Evolutionary conservation across 1,140 invertebrate species (phyloP).

Genomic region (Lordiphosa clarofinis): DNA sequence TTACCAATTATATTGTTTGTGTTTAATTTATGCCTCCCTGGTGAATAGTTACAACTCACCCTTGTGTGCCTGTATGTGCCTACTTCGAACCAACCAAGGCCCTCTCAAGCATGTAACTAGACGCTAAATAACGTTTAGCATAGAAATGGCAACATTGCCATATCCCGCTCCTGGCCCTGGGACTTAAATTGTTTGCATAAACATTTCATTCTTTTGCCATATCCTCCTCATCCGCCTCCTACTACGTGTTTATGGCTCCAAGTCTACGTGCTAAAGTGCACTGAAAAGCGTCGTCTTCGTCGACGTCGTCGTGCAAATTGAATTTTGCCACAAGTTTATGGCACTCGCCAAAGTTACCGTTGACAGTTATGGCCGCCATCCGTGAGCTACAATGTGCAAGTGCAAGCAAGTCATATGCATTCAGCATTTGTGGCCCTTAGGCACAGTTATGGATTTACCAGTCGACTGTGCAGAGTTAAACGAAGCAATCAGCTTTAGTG

Average conservation of each 20-base stretch:
- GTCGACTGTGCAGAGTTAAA: conserved; percentile 17
- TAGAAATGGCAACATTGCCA: conserved; percentile 53
- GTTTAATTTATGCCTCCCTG: no score
- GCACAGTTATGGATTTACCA: neutral
- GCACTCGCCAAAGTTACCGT: conserved; percentile 10
- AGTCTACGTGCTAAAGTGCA: conserved; percentile 65
- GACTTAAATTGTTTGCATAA: conserved; percentile 70
- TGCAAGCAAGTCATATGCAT: no score
- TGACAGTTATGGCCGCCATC: conserved; percentile 31
- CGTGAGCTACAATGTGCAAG: no score
- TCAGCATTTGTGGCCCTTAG: conserved; percentile 2
- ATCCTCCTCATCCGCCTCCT: conserved; percentile 19
- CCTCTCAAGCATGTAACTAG: conserved; percentile 40
- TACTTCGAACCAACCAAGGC: neutral
- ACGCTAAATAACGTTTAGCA: conserved; percentile 68
- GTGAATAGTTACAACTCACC: no score
- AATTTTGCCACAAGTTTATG: conserved; percentile 50
- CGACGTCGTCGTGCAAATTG: conserved; percentile 49
- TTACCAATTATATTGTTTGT: no score
- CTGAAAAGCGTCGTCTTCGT: conserved; percentile 35
- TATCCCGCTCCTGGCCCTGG: conserved; percentile 6
- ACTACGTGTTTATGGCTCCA: conserved; percentile 17
- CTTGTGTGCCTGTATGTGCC: no score
- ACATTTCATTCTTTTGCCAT: conserved; percentile 29
- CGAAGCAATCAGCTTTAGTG: conserved; percentile 40